Evolutionary conservation across 2,888 invertebrate genomes (phyloP), one percentile per base, ranked within the genome.

Genomic region (Epinotia brunnichana): DNA sequence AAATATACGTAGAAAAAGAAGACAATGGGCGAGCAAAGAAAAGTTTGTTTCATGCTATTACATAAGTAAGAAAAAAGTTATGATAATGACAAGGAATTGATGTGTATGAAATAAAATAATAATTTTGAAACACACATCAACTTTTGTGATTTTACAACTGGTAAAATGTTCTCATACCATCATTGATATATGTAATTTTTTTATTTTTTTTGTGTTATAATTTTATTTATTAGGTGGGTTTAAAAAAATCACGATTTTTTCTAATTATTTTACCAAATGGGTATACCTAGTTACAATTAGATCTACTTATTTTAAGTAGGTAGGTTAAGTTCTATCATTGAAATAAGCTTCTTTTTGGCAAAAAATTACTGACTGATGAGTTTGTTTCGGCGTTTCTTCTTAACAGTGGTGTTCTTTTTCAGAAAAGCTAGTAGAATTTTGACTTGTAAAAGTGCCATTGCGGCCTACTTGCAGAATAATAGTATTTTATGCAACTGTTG

Each of bases 41-140:
- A 21, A 63, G 15, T 17, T 35, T 17, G 19, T 19, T 15, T 19
- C 64, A 64, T 64, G 64, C 64, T 39, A 53, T 64, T 39, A 54
- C 39, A 39, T 39, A 15, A 63, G 29, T 29, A n/a, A 41, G 15
- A 15, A 19, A 11, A 48, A n/a, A n/a, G 24, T 10, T 17, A 48
- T 11, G 2, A 24, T 11, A 3, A 19, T 35, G 15, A 64, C 9
- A 35, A 53, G 24, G n/a, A 24, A 15, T 17, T 60, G 5, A 41
- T 48, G 17, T 62, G 21, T 17, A n/a, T 48, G 48, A 62, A 62
- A 62, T 3, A 24, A 48, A 56, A 56, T 5, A 24, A 24, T 15
- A 21, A 7, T 44, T 19, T 5, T 24, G 62, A 11, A 15, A 48
- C 21, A 39, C 7, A 53, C 54, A 19, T 53, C 15, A 56, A 54